Percentiles rank a stretch among this genome's conserved stretches.
Evolutionary conservation across 2,888 invertebrate genomes (phyloP).

Genomic region (Hemithea aestivaria): DNA sequence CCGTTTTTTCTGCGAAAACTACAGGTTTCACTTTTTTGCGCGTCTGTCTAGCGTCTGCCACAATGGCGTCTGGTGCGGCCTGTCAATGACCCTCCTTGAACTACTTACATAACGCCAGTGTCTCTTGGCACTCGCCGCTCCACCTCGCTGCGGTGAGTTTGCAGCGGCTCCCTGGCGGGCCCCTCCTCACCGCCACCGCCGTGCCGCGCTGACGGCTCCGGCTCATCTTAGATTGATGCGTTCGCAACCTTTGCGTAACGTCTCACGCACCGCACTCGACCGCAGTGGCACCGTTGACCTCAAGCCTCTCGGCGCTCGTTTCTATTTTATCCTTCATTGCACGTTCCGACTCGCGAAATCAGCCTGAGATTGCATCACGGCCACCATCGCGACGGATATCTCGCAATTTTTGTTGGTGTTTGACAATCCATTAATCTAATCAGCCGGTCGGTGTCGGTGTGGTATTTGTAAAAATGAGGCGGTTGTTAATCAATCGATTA

Average conservation of each 20-base stretch:
- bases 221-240: conserved; percentile 6
- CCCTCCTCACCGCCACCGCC: conserved; percentile 20
- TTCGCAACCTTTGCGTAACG: conserved; percentile 13
- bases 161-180: conserved; percentile 30
- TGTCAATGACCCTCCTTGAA: conserved; percentile 72
- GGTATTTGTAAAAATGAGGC: background rate
- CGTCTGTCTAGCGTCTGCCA: conserved; percentile 70
- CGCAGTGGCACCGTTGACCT: conserved; percentile 7
- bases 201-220: background rate
- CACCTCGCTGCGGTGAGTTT: conserved; percentile 8
- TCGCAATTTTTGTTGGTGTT: conserved; percentile 12
- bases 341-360: background rate
- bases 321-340: conserved; percentile 3
- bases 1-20: conserved; percentile 48
- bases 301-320: background rate
- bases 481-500: conserved; percentile 12
- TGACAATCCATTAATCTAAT: conserved; percentile 15
- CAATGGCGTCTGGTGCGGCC: conserved; percentile 51
- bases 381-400: background rate
- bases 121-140: conserved; percentile 36
- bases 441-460: conserved; percentile 10
- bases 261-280: conserved; percentile 2
- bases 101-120: conserved; percentile 60
- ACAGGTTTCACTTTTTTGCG: conserved; percentile 74
- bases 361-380: conserved; percentile 1